Percentiles rank a stretch among this genome's conserved stretches.
Conservation (phyloP, 1,140 invertebrate species). For the Pissodes strobi region DNA sequence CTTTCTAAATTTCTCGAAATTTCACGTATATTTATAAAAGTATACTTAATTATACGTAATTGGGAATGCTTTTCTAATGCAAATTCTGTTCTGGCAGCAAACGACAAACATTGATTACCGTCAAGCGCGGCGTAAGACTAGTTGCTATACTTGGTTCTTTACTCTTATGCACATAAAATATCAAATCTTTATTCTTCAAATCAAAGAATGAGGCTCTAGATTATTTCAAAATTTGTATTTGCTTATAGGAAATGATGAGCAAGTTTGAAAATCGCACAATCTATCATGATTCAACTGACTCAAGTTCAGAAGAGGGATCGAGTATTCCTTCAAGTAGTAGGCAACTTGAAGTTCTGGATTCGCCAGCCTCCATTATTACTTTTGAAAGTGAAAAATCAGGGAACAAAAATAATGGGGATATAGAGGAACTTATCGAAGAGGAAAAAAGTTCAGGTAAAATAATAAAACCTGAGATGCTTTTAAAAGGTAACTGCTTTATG, state of each 20-base stretch:
- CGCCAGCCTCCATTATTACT: not conserved
- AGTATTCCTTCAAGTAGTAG: constrained; percentile 2
- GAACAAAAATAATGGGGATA: constrained; percentile 6
- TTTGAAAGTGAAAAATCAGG: not conserved
- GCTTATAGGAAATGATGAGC: constrained; percentile 48
- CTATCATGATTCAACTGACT: constrained; percentile 48
- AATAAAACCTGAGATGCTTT: not conserved
- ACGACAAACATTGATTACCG: too few species aligned
- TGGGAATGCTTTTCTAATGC: too few species aligned
- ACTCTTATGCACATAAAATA: too few species aligned
- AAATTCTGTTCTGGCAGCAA: too few species aligned
- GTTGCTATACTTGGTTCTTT: too few species aligned
- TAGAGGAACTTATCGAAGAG: constrained; percentile 3
- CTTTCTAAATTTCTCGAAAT: too few species aligned
- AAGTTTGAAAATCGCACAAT: constrained; percentile 40
- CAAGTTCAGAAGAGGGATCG: constrained; percentile 40
- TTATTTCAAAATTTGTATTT: not conserved
- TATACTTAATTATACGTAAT: too few species aligned
- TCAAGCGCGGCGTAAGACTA: too few species aligned
- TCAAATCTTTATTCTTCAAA: too few species aligned
- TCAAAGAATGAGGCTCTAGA: too few species aligned
- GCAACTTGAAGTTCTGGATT: not conserved
- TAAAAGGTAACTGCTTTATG: constrained; percentile 12
- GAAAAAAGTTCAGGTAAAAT: constrained; percentile 24
- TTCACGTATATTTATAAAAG: too few species aligned